Conservation (phyloP, 2,888 invertebrate species). For the Melanophora roralis region DNA sequence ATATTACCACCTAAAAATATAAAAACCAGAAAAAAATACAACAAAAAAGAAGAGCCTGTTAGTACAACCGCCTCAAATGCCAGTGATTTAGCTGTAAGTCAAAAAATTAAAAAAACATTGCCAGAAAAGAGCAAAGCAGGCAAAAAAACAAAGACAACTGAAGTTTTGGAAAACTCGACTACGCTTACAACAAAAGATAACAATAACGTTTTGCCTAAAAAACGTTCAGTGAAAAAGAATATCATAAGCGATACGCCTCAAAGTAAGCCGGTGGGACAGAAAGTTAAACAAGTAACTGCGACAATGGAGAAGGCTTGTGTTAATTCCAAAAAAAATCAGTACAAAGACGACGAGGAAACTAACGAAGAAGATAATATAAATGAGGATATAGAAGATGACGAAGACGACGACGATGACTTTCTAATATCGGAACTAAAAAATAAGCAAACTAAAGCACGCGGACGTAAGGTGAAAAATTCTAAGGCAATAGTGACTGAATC, state of each 20-base stretch:
- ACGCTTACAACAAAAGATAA: constrained; percentile 3
- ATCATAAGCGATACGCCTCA: constrained; percentile 15
- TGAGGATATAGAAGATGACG: constrained; percentile 6
- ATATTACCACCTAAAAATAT: constrained; percentile 23
- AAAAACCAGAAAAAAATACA: constrained; percentile 37
- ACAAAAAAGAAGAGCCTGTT: constrained; percentile 48
- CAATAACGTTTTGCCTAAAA: constrained; percentile 16
- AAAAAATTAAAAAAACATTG: background rate
- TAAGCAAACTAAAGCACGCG: constrained; percentile 36
- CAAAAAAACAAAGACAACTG: constrained; percentile 17
- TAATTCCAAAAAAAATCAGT: constrained; percentile 20
- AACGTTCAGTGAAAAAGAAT: constrained; percentile 12
- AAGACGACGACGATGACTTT: constrained; percentile 52
- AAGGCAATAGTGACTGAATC: background rate
- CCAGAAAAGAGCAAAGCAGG: constrained; percentile 31
- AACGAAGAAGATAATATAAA: constrained; percentile 9
- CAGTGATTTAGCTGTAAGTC: constrained; percentile 1
- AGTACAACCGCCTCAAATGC: constrained; percentile 38
- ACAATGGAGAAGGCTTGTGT: constrained; percentile 2
- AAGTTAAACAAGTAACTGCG: background rate
- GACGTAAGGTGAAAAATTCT: constrained; percentile 3
- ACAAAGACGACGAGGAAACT: constrained; percentile 22
- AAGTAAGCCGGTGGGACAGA: constrained; percentile 15
- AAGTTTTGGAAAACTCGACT: constrained; percentile 7
- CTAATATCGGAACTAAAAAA: constrained; percentile 51